Percentiles rank a stretch among this genome's conserved stretches.
These are phyloP conservation scores for Phalangium opilio DNA, from an alignment of 2,888 invertebrate genomes.

Conservation along the genomic window DNA sequence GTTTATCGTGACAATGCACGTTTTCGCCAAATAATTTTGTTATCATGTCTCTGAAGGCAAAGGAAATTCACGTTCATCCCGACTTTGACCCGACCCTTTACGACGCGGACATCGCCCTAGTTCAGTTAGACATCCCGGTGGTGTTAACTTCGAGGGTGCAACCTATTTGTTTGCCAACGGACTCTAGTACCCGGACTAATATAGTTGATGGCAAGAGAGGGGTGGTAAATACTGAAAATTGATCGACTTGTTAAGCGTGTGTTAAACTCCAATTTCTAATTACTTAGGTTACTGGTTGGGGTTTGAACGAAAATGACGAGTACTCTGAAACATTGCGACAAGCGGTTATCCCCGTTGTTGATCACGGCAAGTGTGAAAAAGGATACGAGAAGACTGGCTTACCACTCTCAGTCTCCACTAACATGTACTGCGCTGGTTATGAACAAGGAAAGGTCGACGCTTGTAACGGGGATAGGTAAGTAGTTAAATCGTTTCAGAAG, in stretches of 20 bases:
- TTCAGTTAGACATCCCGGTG: conserved; percentile 16
- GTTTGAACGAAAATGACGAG: conserved; percentile 17
- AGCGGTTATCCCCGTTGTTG: conserved; percentile 19
- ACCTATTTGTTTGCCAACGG: conserved; percentile 19
- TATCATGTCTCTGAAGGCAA: conserved; percentile 8
- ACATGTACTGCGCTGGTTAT: conserved; percentile 18
- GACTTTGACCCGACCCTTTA: conserved; percentile 18
- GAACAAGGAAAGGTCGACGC: conserved; percentile 13
- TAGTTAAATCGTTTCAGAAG: too few relatives aligned
- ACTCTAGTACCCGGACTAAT: conserved; percentile 14
- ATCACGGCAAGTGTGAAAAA: conserved; percentile 16
- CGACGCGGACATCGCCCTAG: conserved; percentile 20
- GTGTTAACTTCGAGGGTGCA: conserved; percentile 18
- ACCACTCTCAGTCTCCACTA: conserved; percentile 14
- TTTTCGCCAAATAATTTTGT: too few relatives aligned
- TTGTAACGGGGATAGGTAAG: conserved; percentile 18
- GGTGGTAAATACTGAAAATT: conserved; percentile 11
- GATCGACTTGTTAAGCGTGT: too few relatives aligned
- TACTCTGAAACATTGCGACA: conserved; percentile 17
- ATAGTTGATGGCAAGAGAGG: conserved; percentile 17
- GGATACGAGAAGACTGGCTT: conserved; percentile 18
- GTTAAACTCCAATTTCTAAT: too few relatives aligned
- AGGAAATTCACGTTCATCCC: conserved; percentile 19
- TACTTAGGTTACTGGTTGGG: conserved; percentile 21
- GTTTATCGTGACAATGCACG: too few relatives aligned